A percentile compares a stretch with the other conserved stretches of the same genome.
Conservation (phyloP, 2,888 invertebrate genomes). For the Trachelus tabidus region DNA sequence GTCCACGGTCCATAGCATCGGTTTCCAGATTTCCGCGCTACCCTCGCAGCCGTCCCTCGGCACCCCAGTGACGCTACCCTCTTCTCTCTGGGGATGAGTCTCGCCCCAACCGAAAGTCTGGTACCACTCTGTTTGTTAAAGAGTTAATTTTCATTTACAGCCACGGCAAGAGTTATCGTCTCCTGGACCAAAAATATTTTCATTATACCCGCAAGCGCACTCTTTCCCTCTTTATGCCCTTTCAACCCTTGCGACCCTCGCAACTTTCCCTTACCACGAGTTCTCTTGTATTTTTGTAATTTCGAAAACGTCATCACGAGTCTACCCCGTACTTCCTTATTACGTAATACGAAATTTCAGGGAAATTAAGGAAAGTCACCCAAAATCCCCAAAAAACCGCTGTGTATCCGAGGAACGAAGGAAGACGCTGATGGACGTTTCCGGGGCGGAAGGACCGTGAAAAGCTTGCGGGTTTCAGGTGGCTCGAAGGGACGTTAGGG, state of each 20-base stretch:
- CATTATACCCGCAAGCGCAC: conserved; percentile 4
- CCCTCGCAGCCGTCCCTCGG: not conserved
- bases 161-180: conserved; percentile 25
- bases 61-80: not conserved
- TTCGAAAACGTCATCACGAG: not conserved
- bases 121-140: conserved; percentile 20
- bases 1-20: not conserved
- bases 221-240: not conserved
- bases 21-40: not conserved
- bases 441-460: not conserved
- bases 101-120: conserved; percentile 4
- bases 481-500: conserved; percentile 2
- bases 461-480: not conserved
- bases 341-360: not conserved
- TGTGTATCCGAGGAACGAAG: not conserved
- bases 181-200: conserved; percentile 27
- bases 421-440: not conserved
- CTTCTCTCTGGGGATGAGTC: conserved; percentile 17
- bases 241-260: not conserved
- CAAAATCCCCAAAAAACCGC: not conserved
- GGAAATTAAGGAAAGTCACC: not conserved
- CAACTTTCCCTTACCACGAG: not conserved
- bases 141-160: conserved; percentile 42
- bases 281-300: not conserved
- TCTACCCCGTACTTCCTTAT: not conserved